Conservation (phyloP, 2,888 invertebrate species). For the Macrophya annulata region DNA sequence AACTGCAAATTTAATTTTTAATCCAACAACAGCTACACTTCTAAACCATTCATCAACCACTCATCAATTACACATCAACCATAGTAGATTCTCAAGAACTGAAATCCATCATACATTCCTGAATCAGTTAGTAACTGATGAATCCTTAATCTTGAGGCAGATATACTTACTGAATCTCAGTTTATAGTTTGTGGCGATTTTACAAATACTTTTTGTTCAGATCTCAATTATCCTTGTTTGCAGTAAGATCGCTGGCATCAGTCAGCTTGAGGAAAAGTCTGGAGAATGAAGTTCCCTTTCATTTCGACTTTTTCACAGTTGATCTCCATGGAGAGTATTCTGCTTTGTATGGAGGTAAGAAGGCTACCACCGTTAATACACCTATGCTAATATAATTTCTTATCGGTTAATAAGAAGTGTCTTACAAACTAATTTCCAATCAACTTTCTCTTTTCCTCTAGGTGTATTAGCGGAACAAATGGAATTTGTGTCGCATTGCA, state of each 20-base stretch:
- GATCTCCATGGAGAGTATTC: constrained; percentile 95
- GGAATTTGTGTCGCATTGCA: constrained; percentile 86
- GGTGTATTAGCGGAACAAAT: constrained; percentile 89
- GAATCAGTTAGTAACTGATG: too few species aligned
- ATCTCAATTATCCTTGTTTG: constrained; percentile 64
- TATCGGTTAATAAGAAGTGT: not conserved
- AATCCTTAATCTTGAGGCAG: too few species aligned
- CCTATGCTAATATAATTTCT: not conserved
- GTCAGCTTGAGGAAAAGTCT: constrained; percentile 93
- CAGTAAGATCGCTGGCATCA: constrained; percentile 94
- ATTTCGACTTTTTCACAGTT: constrained; percentile 96
- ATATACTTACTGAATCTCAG: not conserved
- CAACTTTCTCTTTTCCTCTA: constrained; percentile 56
- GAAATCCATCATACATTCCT: too few species aligned
- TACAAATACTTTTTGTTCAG: constrained; percentile 25
- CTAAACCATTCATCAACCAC: too few species aligned
- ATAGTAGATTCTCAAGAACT: too few species aligned
- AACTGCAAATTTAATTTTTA: too few species aligned
- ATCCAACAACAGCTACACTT: too few species aligned
- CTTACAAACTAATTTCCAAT: not conserved
- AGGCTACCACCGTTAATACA: not conserved
- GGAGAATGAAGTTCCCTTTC: constrained; percentile 85
- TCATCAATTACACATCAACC: too few species aligned
- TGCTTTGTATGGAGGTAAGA: constrained; percentile 88
- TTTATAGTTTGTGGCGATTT: not conserved